Evolutionary conservation across 2,888 invertebrate species (phyloP), one percentile per base, ranked within the genome.

Genomic region (Drosophila paranaensis): DNA sequence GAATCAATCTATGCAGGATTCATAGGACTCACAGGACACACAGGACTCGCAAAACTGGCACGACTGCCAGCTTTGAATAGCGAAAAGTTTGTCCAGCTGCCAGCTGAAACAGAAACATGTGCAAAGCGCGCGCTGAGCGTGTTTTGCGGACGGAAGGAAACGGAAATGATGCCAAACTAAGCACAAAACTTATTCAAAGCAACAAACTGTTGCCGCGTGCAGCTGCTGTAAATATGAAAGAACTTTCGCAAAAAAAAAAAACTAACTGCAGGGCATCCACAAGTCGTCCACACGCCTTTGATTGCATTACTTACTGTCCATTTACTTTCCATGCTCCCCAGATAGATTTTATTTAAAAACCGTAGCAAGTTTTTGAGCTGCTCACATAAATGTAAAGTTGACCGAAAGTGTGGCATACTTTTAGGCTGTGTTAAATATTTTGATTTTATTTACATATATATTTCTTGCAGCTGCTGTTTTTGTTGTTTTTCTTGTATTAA

Each of bases 1-100:
- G 75, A 78, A 78, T 80, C 56, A 48, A 66, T 56, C 65, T 37
- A 63, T 57, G 66, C 20, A 54, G 35, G 40, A 39, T n/a, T 65
- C 35, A 39, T 2, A 27, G 27, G 27, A 53, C 63, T 25, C 50
- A 13, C 16, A 8, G 50, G 27, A 53, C 63, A 20, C 50, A 6
- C 11, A 8, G 50, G n/a, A 25, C 37, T 37, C 25, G n/a, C 46
- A 46, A 25, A 46, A 27, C 45, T 46, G 40, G 11, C 35, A 30
- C 16, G 40, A 55, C 9, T 25, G 33, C 42, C 25, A 50, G n/a
- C 14, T 60, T 53, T 58, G 46, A 60, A 50, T 46, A 40, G 56
- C 51, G 20, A 57, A 72, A 73, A 60, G 37, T 72, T 73, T 57
- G 48, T 33, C 43, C 27, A 51, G 45, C 16, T 60, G 37, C 30